Conservation (phyloP, 1,140 invertebrate genomes). For the Ceratosolen solmsi region DNA sequence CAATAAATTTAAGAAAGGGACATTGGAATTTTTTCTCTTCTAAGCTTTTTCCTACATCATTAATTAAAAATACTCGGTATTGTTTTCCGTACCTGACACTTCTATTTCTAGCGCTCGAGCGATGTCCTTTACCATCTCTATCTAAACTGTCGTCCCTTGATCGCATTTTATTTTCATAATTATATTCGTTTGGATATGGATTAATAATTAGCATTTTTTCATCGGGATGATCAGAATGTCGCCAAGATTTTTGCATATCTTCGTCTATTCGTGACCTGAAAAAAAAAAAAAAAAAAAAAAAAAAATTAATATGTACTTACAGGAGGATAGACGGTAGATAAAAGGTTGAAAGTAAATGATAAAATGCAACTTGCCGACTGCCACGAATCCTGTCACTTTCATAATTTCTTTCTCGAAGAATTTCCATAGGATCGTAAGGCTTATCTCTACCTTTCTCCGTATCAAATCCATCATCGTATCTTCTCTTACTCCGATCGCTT, state of each 20-base stretch:
- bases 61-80: not conserved
- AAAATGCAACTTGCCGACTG: slow-evolving; percentile 53
- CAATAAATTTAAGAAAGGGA: no score
- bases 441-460: slow-evolving; percentile 59
- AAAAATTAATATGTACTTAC: not conserved
- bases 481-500: slow-evolving; percentile 58
- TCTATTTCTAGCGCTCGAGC: slow-evolving; percentile 47
- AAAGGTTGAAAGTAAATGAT: not conserved
- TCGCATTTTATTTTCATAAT: slow-evolving; percentile 61
- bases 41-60: no score
- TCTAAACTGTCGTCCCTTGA: slow-evolving; percentile 62
- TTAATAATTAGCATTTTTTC: slow-evolving; percentile 58
- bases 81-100: slow-evolving; percentile 53
- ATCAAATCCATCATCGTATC: slow-evolving; percentile 59
- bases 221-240: slow-evolving; percentile 55
- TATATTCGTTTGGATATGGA: slow-evolving; percentile 57
- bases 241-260: slow-evolving; percentile 55
- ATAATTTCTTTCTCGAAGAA: slow-evolving; percentile 64
- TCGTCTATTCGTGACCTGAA: slow-evolving; percentile 57
- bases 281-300: not conserved
- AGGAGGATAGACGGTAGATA: not conserved
- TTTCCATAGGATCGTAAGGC: slow-evolving; percentile 67
- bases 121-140: slow-evolving; percentile 60
- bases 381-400: slow-evolving; percentile 59
- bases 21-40: no score